phyloP scores from a whole-genome alignment of 2,797 vertebrate species.

The Phoxinus dragarum region DNA sequence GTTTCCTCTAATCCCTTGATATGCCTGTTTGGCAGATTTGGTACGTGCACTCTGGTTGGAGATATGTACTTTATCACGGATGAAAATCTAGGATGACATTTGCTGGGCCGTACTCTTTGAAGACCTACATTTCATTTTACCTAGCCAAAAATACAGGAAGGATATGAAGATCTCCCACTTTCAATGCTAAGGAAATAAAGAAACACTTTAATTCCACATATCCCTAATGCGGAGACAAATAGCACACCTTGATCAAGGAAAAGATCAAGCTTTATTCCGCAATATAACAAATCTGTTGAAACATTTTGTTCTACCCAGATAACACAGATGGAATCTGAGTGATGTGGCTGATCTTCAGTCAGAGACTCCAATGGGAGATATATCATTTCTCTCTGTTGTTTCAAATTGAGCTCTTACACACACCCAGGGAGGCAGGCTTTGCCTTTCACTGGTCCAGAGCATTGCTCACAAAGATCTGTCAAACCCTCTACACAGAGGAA shows the following conservation, averaged over 20 bases:
- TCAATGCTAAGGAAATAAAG: slow-evolving; percentile 10
- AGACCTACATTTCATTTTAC: slow-evolving; percentile 16
- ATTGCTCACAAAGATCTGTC: slow-evolving; percentile 45
- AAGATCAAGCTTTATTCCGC: slow-evolving; percentile 11
- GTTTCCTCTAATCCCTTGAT: slow-evolving; percentile 18
- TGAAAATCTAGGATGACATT: slow-evolving; percentile 30
- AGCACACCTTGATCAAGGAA: slow-evolving; percentile 25
- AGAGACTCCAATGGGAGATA: slow-evolving; percentile 42
- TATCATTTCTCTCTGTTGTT: slow-evolving; percentile 55
- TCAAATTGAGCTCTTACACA: slow-evolving; percentile 48
- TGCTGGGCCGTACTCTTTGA: slow-evolving; percentile 6
- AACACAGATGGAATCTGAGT: slow-evolving; percentile 46
- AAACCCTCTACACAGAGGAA: slow-evolving; percentile 35
- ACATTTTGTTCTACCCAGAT: slow-evolving; percentile 26
- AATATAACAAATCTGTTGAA: slow-evolving; percentile 27
- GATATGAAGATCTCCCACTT: background rate
- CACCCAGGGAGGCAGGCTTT: slow-evolving; percentile 36
- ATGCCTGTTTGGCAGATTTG: slow-evolving; percentile 7
- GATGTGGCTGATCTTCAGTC: slow-evolving; percentile 49
- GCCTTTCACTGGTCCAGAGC: slow-evolving; percentile 18
- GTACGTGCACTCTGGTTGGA: background rate
- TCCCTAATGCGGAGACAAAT: slow-evolving; percentile 21
- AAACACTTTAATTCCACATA: background rate
- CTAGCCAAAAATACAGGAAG: background rate
- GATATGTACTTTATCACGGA: background rate